A percentile compares a stretch with the other conserved stretches of the same genome.
phyloP scores from a whole-genome alignment of 2,797 vertebrate genomes.

The Danio choprae region DNA sequence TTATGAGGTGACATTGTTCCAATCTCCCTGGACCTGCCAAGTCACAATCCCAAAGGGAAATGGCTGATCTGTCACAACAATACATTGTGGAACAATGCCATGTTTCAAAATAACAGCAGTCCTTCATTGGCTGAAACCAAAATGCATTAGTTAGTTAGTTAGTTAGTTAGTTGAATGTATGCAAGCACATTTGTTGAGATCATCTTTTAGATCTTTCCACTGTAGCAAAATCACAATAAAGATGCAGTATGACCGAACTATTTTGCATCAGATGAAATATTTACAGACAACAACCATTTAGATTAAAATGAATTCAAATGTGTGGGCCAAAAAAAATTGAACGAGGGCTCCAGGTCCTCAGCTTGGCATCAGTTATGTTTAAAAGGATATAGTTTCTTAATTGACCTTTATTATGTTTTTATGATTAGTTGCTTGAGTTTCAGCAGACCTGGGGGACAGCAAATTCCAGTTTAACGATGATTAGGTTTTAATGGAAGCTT shows the following conservation, averaged over 20 bases:
- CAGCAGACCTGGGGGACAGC: conserved; percentile 68
- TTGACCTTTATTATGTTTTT: conserved; percentile 72
- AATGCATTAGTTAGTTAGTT: background rate
- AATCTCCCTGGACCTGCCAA: background rate
- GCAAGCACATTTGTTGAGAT: conserved; percentile 7
- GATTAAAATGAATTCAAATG: background rate
- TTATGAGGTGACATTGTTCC: conserved; percentile 15
- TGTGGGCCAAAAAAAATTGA: background rate
- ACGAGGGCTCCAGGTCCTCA: background rate
- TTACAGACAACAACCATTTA: background rate
- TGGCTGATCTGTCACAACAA: conserved; percentile 1
- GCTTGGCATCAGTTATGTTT: conserved; percentile 45
- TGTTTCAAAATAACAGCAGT: conserved; percentile 18
- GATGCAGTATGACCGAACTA: conserved; percentile 6
- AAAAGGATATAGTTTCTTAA: conserved; percentile 66
- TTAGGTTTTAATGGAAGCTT: conserved; percentile 79
- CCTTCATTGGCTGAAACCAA: conserved; percentile 8
- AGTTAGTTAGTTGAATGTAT: conserved; percentile 17
- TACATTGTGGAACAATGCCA: conserved; percentile 13
- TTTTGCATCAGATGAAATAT: background rate
- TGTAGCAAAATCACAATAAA: conserved; percentile 23
- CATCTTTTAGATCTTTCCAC: conserved; percentile 6
- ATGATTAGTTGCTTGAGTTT: conserved; percentile 69
- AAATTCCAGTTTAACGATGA: conserved; percentile 78
- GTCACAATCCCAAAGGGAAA: conserved; percentile 2